Base-by-base conservation (phyloP, 2,888 invertebrate genomes). In the Hypselothyrea guttata region DNA sequence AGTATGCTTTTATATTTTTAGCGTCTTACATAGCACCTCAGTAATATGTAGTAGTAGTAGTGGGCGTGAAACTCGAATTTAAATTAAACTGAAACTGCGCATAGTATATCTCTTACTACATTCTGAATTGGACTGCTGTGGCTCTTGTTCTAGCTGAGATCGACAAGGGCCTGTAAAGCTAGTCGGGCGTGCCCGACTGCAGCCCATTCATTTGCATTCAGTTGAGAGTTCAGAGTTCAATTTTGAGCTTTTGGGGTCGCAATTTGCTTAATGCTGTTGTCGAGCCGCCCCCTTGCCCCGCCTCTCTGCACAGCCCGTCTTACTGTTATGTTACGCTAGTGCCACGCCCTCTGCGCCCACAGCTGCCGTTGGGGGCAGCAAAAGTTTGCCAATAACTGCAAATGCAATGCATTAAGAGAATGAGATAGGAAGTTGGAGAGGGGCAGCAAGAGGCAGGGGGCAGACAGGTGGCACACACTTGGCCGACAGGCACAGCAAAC, bases 321-420 rank as follows among this genome's bases (percentile, higher is more conserved):
- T 15, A 15, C 18, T 13, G 7, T 7, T 5, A 15, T 12, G 1
- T 1, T 13, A 3, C 8, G 13, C 16, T 4, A 11, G 18, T 11
- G 9, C 2, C 7, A 9, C 9, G 4, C 7, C 9, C 0, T 7
- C 2, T 11, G 1, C 1, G 9, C 16, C 9, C 2, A n/a, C 33
- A 11, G 35, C n/a, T 8, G 3, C n/a, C 33, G 28, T 15, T n/a
- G 7, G 71, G 71, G 65, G 48, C 68, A 66, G 61, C 65, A 67
- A 71, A 78, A 78, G 60, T 78, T 78, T 78, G 63, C 75, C 77
- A 78, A 78, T 78, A 78, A 72, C 77, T 78, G 77, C 61, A 78
- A 78, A 75, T 78, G 78, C 75, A 77, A 77, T 81, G 77, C 77
- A 78, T 81, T 81, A 81, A 70, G 69, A 51, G 33, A 1, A n/a